A percentile compares a stretch with the other conserved stretches of the same genome.
phyloP scores from a whole-genome alignment of 64 coral and sea anemone species.

The Montipora foliosa region DNA sequence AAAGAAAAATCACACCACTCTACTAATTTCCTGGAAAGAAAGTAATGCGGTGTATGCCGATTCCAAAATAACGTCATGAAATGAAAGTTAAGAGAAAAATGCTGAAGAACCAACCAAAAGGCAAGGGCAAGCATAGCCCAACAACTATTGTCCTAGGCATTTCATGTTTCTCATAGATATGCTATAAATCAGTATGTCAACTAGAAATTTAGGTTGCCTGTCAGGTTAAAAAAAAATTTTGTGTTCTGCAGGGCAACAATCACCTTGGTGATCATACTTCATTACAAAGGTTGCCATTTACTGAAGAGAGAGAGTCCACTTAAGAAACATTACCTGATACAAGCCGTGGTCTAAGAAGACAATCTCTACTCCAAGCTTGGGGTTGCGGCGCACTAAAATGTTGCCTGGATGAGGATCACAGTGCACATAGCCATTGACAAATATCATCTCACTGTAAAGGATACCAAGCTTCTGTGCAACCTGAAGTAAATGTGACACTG shows the following conservation, averaged over 20 bases:
- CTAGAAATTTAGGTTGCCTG: too few relatives aligned
- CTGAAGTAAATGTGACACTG: conserved; percentile 7
- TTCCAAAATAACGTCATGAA: too few relatives aligned
- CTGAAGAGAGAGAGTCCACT: background rate
- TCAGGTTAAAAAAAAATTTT: too few relatives aligned
- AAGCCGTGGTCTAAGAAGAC: conserved; percentile 96
- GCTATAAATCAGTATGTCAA: too few relatives aligned
- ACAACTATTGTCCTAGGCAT: too few relatives aligned
- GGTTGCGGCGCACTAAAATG: conserved; percentile 76
- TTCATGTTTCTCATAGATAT: too few relatives aligned
- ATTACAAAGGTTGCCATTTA: background rate
- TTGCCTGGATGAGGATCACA: conserved; percentile 99
- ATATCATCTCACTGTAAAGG: conserved; percentile 99
- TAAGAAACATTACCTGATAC: conserved; percentile 73
- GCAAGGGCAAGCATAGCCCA: too few relatives aligned
- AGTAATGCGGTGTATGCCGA: too few relatives aligned
- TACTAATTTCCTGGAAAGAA: background rate
- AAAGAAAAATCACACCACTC: background rate
- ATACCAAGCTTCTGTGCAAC: conserved; percentile 88
- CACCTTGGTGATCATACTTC: too few relatives aligned
- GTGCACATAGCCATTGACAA: conserved; percentile 97
- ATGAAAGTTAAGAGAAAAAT: too few relatives aligned
- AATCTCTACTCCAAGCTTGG: conserved; percentile 79
- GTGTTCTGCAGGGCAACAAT: too few relatives aligned
- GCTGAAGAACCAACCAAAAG: too few relatives aligned